These are phyloP conservation scores for Heliconius cydno DNA, from an alignment of 2,888 invertebrate species.

Conservation along the genomic window DNA sequence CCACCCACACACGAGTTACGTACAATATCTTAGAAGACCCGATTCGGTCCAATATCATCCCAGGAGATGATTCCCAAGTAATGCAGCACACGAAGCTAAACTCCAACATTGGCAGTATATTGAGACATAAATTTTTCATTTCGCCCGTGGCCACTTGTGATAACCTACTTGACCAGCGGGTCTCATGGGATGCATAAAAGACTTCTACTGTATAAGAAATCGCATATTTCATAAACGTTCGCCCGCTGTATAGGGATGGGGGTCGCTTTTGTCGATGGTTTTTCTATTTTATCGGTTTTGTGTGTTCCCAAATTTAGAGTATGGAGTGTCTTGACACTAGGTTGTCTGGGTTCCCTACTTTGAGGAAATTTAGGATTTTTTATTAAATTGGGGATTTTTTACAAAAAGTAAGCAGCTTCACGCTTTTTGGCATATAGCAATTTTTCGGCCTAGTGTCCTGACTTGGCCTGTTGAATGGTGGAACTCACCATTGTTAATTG, in stretches of 20 bases:
- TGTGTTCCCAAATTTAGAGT: too few relatives aligned
- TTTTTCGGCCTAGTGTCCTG: too few relatives aligned
- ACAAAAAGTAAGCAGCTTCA: too few relatives aligned
- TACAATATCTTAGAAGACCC: slow-evolving; percentile 30
- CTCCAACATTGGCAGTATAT: slow-evolving; percentile 67
- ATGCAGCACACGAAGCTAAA: slow-evolving; percentile 70
- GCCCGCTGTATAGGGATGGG: slow-evolving; percentile 56
- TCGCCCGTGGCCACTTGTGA: slow-evolving; percentile 78
- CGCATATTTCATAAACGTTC: slow-evolving; percentile 81
- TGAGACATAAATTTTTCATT: slow-evolving; percentile 84
- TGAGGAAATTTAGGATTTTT: too few relatives aligned
- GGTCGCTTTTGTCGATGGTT: slow-evolving; percentile 23
- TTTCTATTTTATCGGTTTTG: background rate
- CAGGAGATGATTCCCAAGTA: slow-evolving; percentile 60
- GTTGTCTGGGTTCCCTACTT: too few relatives aligned
- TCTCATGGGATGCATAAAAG: slow-evolving; percentile 82
- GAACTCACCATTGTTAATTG: background rate
- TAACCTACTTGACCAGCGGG: slow-evolving; percentile 80
- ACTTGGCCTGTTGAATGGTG: background rate
- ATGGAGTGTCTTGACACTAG: background rate
- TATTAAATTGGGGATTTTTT: too few relatives aligned
- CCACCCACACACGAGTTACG: background rate
- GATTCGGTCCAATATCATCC: slow-evolving; percentile 52
- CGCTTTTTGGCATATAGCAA: too few relatives aligned
- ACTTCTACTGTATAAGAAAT: slow-evolving; percentile 82